Evolutionary conservation across 1,140 invertebrate species (phyloP).

Genomic region (Aradophagus sp.): DNA sequence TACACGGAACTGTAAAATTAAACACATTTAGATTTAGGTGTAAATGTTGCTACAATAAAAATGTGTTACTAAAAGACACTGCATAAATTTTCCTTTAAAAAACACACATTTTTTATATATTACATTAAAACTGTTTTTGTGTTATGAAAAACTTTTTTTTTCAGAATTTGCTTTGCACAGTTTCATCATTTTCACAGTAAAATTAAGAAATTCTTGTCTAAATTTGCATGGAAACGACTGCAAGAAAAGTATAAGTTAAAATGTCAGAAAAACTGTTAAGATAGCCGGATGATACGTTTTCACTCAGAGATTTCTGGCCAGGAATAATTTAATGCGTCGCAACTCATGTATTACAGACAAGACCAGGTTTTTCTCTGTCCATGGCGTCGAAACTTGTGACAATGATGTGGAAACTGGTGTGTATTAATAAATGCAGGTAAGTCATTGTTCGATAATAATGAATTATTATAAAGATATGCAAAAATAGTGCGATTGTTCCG

Average conservation of each 20-base stretch:
- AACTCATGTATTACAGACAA: slow-evolving; percentile 23
- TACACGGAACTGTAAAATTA: no score
- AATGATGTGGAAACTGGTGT: slow-evolving; percentile 5
- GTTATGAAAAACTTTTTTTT: background rate
- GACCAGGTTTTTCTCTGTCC: background rate
- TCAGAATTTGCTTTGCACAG: no score
- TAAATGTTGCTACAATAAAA: no score
- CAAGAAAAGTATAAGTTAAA: slow-evolving; percentile 18
- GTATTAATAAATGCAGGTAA: slow-evolving; percentile 6
- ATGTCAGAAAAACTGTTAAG: slow-evolving; percentile 22
- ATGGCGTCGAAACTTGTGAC: background rate
- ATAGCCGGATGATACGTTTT: slow-evolving; percentile 14
- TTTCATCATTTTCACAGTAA: background rate
- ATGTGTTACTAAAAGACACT: no score
- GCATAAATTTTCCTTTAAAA: no score
- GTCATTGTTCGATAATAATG: slow-evolving; percentile 2
- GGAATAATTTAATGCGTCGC: slow-evolving; percentile 17
- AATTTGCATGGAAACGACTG: slow-evolving; percentile 18
- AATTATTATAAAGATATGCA: slow-evolving; percentile 14
- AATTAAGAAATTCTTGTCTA: background rate
- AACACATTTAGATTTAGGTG: no score
- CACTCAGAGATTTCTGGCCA: slow-evolving; percentile 9
- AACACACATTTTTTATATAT: no score
- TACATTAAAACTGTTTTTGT: no score
- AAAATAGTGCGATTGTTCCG: slow-evolving; percentile 3